These are phyloP conservation scores for Epinotia bilunana DNA, from an alignment of 2,888 invertebrate genomes.

Conservation along the genomic window DNA sequence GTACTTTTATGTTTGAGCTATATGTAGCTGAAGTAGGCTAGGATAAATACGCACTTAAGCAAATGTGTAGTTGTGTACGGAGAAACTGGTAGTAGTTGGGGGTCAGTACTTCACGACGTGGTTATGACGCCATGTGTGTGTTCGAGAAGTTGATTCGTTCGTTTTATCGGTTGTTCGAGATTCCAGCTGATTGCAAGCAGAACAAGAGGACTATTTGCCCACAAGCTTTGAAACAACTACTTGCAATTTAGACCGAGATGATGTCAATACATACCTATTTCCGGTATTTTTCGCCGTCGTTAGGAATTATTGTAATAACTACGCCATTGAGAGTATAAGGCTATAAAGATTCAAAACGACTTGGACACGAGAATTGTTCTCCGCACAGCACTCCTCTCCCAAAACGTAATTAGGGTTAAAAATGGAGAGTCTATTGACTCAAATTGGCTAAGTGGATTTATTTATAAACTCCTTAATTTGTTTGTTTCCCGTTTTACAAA, in stretches of 20 bases:
- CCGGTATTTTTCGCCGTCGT: neutral
- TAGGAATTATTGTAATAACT: neutral
- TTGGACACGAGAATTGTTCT: neutral
- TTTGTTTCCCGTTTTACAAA: conserved; percentile 29
- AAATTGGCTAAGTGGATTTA: conserved; percentile 17
- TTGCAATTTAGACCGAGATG: neutral
- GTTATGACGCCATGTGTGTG: neutral
- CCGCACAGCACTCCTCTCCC: neutral
- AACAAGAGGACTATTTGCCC: neutral
- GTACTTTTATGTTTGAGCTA: conserved; percentile 7
- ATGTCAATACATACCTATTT: neutral
- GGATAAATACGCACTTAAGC: neutral
- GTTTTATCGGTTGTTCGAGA: neutral
- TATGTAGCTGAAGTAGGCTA: neutral
- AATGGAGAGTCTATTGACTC: conserved; percentile 13
- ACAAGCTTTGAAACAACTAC: neutral
- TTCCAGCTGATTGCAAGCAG: neutral
- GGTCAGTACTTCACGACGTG: neutral
- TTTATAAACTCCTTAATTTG: conserved; percentile 28
- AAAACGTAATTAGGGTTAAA: conserved; percentile 23
- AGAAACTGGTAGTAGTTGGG: neutral
- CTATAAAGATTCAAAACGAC: neutral
- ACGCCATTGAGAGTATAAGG: neutral
- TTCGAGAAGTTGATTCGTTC: neutral
- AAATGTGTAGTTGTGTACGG: neutral